These are phyloP conservation scores for Helicoverpa zea DNA, from an alignment of 1,140 invertebrate species.

Conservation along the genomic window DNA sequence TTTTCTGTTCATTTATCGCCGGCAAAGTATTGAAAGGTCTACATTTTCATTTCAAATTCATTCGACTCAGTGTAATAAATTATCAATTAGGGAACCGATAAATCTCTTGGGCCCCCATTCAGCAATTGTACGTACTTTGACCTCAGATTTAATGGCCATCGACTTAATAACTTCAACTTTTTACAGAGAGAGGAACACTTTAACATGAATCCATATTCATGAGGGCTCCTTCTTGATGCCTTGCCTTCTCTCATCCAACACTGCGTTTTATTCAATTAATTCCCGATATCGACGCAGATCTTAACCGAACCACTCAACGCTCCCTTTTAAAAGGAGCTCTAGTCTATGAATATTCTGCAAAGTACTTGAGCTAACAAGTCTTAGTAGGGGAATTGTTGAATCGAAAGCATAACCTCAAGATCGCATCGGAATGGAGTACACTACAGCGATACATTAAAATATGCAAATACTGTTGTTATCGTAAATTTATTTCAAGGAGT, in stretches of 20 bases:
- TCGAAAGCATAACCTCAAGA: constrained; percentile 39
- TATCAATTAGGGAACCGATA: constrained; percentile 50
- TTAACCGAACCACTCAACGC: constrained; percentile 65
- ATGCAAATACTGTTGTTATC: constrained; percentile 38
- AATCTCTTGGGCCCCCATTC: constrained; percentile 39
- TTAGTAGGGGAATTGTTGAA: constrained; percentile 44
- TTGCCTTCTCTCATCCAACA: constrained; percentile 64
- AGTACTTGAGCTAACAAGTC: constrained; percentile 70
- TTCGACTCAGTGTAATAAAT: constrained; percentile 49
- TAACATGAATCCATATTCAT: constrained; percentile 76
- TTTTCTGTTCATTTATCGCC: constrained; percentile 40
- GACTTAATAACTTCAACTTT: constrained; percentile 71
- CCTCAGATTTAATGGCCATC: constrained; percentile 61
- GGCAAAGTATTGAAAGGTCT: constrained; percentile 43
- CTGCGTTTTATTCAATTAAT: constrained; percentile 83
- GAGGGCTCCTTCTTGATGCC: constrained; percentile 60
- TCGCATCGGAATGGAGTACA: constrained; percentile 27
- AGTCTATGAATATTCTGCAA: constrained; percentile 71
- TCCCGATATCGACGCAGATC: constrained; percentile 73
- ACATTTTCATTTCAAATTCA: constrained; percentile 49
- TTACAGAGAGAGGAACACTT: constrained; percentile 71
- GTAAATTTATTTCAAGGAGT: constrained; percentile 28
- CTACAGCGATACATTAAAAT: constrained; percentile 42
- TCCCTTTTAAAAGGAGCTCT: constrained; percentile 70
- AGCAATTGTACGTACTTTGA: constrained; percentile 50